Evolutionary conservation across 1,140 invertebrate genomes (phyloP).

Genomic region (Onthophagus taurus): DNA sequence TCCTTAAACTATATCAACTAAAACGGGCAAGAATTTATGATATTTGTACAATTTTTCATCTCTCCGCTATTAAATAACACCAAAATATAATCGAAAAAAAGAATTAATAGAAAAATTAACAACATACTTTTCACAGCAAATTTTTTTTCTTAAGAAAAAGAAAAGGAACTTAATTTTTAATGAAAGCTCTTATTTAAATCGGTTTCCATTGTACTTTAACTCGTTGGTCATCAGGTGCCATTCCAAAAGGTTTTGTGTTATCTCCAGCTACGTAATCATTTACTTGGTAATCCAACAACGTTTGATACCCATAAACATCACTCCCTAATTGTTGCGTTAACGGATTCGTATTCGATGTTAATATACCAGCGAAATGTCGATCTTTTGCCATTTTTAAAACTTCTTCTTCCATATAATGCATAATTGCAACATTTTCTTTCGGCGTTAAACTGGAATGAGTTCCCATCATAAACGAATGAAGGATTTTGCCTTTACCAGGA

Average conservation of each 20-base stretch:
- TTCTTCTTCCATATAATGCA: conserved; percentile 67
- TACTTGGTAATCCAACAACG: conserved; percentile 66
- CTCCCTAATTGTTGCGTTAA: conserved; percentile 74
- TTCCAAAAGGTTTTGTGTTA: conserved; percentile 59
- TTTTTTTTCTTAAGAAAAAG: no score
- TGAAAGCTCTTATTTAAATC: no score
- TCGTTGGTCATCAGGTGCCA: conserved; percentile 62
- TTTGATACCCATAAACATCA: conserved; percentile 72
- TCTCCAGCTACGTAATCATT: conserved; percentile 64
- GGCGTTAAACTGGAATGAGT: conserved; percentile 52
- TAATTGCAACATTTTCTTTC: conserved; percentile 65
- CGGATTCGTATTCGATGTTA: conserved; percentile 79
- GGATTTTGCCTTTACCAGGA: conserved; percentile 55
- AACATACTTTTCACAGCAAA: no score
- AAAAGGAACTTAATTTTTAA: no score
- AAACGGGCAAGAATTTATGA: no score
- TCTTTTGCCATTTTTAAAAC: conserved; percentile 54
- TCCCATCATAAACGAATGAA: conserved; percentile 82
- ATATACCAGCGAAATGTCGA: conserved; percentile 59
- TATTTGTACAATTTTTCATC: no score
- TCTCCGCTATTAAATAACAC: no score
- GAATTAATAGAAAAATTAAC: no score
- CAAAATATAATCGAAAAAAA: no score
- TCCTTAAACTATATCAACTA: no score
- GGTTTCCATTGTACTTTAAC: conserved; percentile 68